phyloP scores from a whole-genome alignment of 2,888 invertebrate genomes.

The Rambutsinella grinnellia region DNA sequence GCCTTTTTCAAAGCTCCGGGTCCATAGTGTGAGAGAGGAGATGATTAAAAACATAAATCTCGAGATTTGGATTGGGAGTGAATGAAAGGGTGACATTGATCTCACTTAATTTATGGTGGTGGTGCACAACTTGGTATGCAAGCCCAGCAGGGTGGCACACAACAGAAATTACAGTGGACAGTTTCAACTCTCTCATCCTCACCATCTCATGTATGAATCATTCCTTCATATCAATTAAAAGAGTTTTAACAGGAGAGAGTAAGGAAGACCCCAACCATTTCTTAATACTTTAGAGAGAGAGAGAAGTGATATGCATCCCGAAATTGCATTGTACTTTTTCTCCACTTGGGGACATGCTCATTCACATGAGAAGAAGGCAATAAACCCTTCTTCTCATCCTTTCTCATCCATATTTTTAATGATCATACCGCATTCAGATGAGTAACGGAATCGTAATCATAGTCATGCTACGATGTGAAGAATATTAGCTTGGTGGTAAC shows the following conservation, averaged over 20 bases:
- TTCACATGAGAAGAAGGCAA: background rate
- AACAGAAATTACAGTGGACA: too few species aligned
- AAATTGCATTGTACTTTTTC: too few species aligned
- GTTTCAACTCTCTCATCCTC: background rate
- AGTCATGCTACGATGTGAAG: background rate
- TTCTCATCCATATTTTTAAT: background rate
- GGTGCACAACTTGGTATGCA: background rate
- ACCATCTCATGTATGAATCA: too few species aligned
- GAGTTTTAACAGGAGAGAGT: too few species aligned
- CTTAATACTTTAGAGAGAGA: too few species aligned
- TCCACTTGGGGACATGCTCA: background rate
- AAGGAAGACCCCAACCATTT: too few species aligned
- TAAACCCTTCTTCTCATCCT: background rate
- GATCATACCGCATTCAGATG: background rate
- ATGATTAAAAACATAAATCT: conserved; percentile 58
- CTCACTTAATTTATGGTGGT: conserved; percentile 53
- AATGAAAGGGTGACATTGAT: conserved; percentile 57
- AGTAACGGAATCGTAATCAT: background rate
- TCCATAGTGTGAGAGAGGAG: too few species aligned
- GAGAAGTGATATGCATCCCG: too few species aligned
- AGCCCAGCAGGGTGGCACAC: background rate
- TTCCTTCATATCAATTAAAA: background rate
- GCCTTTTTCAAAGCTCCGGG: too few species aligned
- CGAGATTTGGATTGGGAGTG: conserved; percentile 52
- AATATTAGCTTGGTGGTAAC: conserved; percentile 12